Evolutionary conservation across 92 coral and sea anemone species (phyloP).

Genomic region (Zoanthus gigantus): DNA sequence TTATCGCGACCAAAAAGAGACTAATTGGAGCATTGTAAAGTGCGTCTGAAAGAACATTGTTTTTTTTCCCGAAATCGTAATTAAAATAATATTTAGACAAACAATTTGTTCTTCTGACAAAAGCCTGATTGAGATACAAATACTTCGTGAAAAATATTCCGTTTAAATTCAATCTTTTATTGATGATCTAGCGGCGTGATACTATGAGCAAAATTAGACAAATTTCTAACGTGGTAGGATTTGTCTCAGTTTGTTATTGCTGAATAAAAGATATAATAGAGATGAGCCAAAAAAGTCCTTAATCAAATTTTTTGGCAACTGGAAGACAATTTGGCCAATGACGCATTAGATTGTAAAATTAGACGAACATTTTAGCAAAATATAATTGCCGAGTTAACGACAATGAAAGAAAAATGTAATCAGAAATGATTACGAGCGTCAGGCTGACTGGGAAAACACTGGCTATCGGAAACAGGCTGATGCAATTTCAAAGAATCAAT

Average conservation of each 20-base stretch:
- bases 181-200: not conserved
- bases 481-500: too few species aligned
- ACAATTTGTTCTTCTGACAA: conserved; percentile 22
- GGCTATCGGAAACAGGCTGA: too few species aligned
- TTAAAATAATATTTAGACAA: conserved; percentile 13
- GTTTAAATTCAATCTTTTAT: not conserved
- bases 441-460: too few species aligned
- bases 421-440: too few species aligned
- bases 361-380: too few species aligned
- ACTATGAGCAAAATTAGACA: not conserved
- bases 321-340: not conserved
- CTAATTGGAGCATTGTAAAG: conserved; percentile 36
- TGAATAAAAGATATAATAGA: not conserved
- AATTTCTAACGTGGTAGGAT: not conserved
- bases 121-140: conserved; percentile 18
- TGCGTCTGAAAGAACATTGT: not conserved
- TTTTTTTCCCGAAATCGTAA: conserved; percentile 18
- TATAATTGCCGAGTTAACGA: too few species aligned
- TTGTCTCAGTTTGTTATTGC: not conserved
- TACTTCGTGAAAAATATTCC: not conserved
- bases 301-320: not conserved
- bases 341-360: too few species aligned
- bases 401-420: too few species aligned
- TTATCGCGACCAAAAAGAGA: conserved; percentile 8
- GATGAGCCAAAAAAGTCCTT: not conserved